Evolutionary conservation across 2,113 vertebrate genomes (phyloP).

Genomic region (Blennius ocellaris): DNA sequence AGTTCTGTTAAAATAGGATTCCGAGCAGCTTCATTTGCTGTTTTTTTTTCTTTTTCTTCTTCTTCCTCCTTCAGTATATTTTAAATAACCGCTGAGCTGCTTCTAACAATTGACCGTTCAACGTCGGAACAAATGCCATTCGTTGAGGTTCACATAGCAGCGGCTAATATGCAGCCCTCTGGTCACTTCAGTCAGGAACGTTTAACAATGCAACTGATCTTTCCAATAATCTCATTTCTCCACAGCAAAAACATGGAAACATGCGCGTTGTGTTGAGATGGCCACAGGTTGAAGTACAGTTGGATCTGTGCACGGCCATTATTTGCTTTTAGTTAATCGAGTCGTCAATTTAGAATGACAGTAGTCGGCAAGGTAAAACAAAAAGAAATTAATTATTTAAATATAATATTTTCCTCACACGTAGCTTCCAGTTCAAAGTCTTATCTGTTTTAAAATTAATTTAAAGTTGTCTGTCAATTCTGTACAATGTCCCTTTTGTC

Average conservation of each 20-base stretch:
- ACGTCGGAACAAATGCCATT: constrained; percentile 28
- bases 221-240: constrained; percentile 13
- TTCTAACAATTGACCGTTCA: constrained; percentile 24
- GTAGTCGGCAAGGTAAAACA: constrained; percentile 35
- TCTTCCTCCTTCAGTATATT: background rate
- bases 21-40: background rate
- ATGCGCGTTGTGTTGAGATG: constrained; percentile 46
- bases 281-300: constrained; percentile 56
- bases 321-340: constrained; percentile 51
- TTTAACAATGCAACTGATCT: background rate
- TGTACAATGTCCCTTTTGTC: constrained; percentile 70
- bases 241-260: constrained; percentile 16
- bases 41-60: too few species aligned
- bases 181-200: constrained; percentile 2
- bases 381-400: constrained; percentile 39
- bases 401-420: constrained; percentile 38
- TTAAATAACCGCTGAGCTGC: background rate
- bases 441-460: constrained; percentile 72
- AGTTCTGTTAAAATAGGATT: background rate
- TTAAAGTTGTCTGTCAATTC: constrained; percentile 74
- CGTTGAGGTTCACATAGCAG: background rate
- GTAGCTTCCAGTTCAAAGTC: constrained; percentile 74
- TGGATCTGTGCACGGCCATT: constrained; percentile 74
- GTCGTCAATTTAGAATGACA: constrained; percentile 41
- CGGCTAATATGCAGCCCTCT: background rate